Evolutionary conservation across 2,888 invertebrate species (phyloP).

Genomic region (Mimachlamys varia): DNA sequence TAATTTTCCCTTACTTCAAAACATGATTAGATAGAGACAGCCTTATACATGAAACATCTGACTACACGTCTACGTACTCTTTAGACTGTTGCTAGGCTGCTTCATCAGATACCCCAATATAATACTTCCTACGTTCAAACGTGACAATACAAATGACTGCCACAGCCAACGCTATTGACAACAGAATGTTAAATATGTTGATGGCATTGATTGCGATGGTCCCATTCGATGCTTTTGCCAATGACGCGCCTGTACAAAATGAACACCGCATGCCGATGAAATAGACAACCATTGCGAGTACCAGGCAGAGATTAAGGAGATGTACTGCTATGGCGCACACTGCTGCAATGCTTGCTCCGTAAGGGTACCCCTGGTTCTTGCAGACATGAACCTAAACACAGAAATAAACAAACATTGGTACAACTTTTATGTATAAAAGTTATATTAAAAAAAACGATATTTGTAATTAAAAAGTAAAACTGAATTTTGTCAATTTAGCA

Average conservation of each 20-base stretch:
- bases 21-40: no score
- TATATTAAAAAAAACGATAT: no score
- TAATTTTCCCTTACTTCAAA: no score
- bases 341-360: neutral
- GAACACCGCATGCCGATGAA: no score
- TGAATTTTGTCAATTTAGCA: no score
- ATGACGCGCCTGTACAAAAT: neutral
- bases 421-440: no score
- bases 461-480: no score
- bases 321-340: neutral
- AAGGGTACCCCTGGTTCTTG: neutral
- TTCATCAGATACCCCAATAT: neutral
- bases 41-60: no score
- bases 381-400: neutral
- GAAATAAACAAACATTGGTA: neutral
- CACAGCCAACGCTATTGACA: neutral
- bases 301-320: neutral
- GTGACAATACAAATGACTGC: neutral
- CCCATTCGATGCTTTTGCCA: neutral
- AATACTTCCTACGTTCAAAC: neutral
- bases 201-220: neutral
- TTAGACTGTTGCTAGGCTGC: no score
- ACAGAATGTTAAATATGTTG: neutral
- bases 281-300: neutral
- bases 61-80: no score